phyloP scores from a whole-genome alignment of 2,888 invertebrate genomes.

The Pammene aurita region DNA sequence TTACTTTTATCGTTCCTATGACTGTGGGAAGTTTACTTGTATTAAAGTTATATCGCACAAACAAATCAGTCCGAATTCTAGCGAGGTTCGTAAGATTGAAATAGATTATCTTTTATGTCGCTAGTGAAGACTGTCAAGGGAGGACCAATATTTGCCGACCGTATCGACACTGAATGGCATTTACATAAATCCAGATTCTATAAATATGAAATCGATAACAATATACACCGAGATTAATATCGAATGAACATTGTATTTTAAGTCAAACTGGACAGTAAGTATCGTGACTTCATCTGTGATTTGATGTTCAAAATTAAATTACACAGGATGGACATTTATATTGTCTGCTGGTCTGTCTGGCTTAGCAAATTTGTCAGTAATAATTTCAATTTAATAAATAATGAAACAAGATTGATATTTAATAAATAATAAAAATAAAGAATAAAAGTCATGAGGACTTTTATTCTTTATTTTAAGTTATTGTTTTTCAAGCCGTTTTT shows the following conservation, averaged over 20 bases:
- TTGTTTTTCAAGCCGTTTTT: too few relatives aligned
- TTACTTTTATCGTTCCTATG: background rate
- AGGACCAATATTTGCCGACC: constrained; percentile 23
- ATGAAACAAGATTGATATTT: too few relatives aligned
- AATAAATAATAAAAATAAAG: too few relatives aligned
- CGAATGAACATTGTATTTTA: background rate
- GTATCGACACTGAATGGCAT: background rate
- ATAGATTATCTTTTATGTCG: constrained; percentile 13
- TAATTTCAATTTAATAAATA: too few relatives aligned
- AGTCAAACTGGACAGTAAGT: constrained; percentile 8
- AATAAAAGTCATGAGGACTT: too few relatives aligned
- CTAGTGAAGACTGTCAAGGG: background rate
- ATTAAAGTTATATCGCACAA: constrained; percentile 3
- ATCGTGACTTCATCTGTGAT: constrained; percentile 12
- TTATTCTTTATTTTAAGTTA: too few relatives aligned
- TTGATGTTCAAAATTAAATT: background rate
- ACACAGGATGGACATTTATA: too few relatives aligned
- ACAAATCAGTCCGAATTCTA: background rate
- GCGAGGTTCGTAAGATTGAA: background rate
- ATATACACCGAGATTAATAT: background rate
- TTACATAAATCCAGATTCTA: constrained; percentile 1
- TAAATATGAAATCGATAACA: background rate
- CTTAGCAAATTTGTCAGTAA: too few relatives aligned
- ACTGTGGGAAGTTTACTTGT: background rate
- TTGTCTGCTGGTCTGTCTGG: too few relatives aligned